Evolutionary conservation across 2,797 vertebrate genomes (phyloP).

Genomic region (Steatocranus sp.): DNA sequence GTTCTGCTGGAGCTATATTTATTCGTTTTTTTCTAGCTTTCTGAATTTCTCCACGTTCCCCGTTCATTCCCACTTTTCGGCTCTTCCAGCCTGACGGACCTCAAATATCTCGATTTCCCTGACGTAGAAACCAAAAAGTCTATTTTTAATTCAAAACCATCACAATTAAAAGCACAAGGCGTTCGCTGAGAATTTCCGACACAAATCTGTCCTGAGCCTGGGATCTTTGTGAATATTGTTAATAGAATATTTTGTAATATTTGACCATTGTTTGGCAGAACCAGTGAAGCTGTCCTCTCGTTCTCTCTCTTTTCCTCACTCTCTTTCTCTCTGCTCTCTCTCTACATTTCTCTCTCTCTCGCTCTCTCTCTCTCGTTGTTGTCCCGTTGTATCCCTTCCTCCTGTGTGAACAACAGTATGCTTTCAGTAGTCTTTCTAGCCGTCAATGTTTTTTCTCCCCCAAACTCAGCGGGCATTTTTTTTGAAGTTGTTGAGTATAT

Average conservation of each 20-base stretch:
- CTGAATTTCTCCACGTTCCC: not conserved
- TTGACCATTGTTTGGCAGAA: slow-evolving; percentile 80
- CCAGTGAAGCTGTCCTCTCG: slow-evolving; percentile 75
- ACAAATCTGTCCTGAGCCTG: slow-evolving; percentile 66
- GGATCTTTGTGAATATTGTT: slow-evolving; percentile 80
- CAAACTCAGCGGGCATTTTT: slow-evolving; percentile 63
- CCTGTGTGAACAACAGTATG: slow-evolving; percentile 73
- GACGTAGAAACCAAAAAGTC: slow-evolving; percentile 19
- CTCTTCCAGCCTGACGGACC: slow-evolving; percentile 22
- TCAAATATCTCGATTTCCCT: slow-evolving; percentile 33
- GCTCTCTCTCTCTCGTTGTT: slow-evolving; percentile 50
- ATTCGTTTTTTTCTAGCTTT: slow-evolving; percentile 15
- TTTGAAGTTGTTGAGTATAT: slow-evolving; percentile 69
- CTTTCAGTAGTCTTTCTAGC: slow-evolving; percentile 76
- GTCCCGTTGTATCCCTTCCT: slow-evolving; percentile 66
- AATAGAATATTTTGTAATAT: slow-evolving; percentile 86
- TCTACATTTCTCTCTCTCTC: not conserved
- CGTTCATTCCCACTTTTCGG: not conserved
- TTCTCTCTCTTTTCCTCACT: slow-evolving; percentile 43
- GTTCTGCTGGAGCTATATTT: slow-evolving; percentile 42
- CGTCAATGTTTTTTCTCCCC: slow-evolving; percentile 64
- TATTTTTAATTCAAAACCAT: slow-evolving; percentile 36
- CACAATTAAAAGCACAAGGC: slow-evolving; percentile 75
- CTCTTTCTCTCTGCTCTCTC: slow-evolving; percentile 2
- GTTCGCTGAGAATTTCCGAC: slow-evolving; percentile 73